Conservation (phyloP, 2,888 invertebrate genomes). For the Apoda limacodes region DNA sequence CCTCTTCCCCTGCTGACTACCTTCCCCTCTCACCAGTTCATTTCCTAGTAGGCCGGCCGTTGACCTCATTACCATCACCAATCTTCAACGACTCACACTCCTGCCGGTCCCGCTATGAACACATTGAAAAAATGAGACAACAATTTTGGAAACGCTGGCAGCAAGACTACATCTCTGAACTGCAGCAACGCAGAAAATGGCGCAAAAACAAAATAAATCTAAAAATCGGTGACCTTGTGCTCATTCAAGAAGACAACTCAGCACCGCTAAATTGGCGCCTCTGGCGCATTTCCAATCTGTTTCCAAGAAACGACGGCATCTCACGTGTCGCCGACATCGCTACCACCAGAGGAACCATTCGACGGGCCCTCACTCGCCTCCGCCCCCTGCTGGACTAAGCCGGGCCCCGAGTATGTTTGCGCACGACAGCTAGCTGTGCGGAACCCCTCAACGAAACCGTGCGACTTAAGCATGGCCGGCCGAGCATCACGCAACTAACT, state of each 20-base stretch:
- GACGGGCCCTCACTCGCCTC: slow-evolving; percentile 5
- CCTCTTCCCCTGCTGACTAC: too few relatives aligned
- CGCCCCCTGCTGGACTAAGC: slow-evolving; percentile 7
- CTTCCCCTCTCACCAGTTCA: too few relatives aligned
- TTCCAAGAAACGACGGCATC: slow-evolving; percentile 9
- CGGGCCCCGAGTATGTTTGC: too few relatives aligned
- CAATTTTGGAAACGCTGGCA: slow-evolving; percentile 8
- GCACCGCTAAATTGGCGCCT: slow-evolving; percentile 7
- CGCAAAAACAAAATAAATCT: not conserved
- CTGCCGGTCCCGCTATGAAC: too few relatives aligned
- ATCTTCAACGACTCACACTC: too few relatives aligned
- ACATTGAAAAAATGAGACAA: too few relatives aligned
- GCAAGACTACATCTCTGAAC: slow-evolving; percentile 6
- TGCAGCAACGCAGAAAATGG: slow-evolving; percentile 21
- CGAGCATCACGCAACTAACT: too few relatives aligned
- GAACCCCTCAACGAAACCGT: too few relatives aligned
- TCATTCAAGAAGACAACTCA: slow-evolving; percentile 6
- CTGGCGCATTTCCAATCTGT: slow-evolving; percentile 2
- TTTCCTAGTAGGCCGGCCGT: too few relatives aligned
- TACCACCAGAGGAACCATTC: slow-evolving; percentile 5
- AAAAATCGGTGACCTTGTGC: slow-evolving; percentile 2
- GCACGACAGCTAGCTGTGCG: too few relatives aligned
- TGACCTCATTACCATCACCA: too few relatives aligned
- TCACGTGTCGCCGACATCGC: slow-evolving; percentile 8
- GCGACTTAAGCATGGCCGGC: too few relatives aligned